Conservation (phyloP, 2,797 vertebrate genomes). For the Notolabrus celidotus region DNA sequence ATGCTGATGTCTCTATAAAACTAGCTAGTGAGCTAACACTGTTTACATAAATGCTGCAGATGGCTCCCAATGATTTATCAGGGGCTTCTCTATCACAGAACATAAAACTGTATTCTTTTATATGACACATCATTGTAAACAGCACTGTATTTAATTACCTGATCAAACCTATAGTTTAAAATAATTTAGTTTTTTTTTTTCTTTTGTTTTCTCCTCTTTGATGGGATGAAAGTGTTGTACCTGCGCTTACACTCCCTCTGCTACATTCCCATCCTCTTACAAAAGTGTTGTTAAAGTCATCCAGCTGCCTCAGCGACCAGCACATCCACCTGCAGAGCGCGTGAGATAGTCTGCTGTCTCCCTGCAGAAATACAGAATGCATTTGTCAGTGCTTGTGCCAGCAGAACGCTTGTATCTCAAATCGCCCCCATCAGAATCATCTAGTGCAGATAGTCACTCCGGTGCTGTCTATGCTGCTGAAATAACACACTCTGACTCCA, state of each 20-base stretch:
- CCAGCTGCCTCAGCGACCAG: conserved; percentile 51
- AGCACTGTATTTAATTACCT: background rate
- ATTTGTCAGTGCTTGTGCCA: conserved; percentile 70
- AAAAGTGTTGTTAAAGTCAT: conserved; percentile 37
- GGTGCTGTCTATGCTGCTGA: conserved; percentile 62
- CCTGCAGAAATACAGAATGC: conserved; percentile 59
- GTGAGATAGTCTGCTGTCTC: conserved; percentile 56
- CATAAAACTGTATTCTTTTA: too few relatives aligned
- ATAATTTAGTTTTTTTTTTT: background rate
- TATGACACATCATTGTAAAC: background rate
- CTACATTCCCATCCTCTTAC: background rate
- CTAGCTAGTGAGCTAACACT: too few relatives aligned
- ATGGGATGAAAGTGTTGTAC: background rate
- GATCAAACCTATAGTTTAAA: background rate
- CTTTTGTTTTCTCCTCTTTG: background rate
- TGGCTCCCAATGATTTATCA: too few relatives aligned
- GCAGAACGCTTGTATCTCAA: conserved; percentile 64
- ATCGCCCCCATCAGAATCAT: conserved; percentile 73
- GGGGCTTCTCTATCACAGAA: too few relatives aligned
- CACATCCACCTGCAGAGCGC: conserved; percentile 61
- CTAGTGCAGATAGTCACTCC: conserved; percentile 63
- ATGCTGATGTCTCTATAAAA: too few relatives aligned
- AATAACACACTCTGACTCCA: conserved; percentile 76
- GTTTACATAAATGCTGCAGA: too few relatives aligned
- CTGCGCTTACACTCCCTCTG: background rate